phyloP scores from a whole-genome alignment of 1,140 invertebrate genomes.

The Meloidogyne hapla region DNA sequence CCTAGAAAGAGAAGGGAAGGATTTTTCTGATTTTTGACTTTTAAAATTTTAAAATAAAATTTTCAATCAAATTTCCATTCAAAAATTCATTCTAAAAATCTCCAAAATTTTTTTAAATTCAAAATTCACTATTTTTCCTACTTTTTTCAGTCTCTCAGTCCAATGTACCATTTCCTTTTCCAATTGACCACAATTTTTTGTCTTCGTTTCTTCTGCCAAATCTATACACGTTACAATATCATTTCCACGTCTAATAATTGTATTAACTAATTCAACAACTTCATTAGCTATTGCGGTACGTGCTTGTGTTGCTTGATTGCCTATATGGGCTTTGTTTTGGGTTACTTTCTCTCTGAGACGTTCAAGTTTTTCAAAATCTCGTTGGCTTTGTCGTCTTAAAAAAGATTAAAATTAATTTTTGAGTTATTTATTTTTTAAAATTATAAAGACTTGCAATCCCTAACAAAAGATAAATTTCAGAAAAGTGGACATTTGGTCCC shows the following conservation, averaged over 20 bases:
- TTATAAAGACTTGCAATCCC: no score
- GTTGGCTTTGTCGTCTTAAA: conserved; percentile 8
- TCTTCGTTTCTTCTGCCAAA: conserved; percentile 3
- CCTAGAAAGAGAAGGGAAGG: no score
- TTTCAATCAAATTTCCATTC: no score
- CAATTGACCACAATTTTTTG: conserved; percentile 10
- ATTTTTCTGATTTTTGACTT: no score
- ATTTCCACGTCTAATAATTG: conserved; percentile 20
- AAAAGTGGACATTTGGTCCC: no score
- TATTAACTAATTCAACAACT: conserved; percentile 22
- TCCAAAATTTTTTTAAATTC: no score
- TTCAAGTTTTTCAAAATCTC: not conserved
- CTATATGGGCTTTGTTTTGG: not conserved
- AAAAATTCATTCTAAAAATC: no score
- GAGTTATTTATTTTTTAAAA: no score
- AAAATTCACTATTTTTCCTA: not conserved
- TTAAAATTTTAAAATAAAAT: no score
- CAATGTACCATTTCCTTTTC: conserved; percentile 9
- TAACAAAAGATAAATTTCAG: no score
- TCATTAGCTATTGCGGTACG: conserved; percentile 11
- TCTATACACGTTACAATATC: conserved; percentile 20
- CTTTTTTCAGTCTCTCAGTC: conserved; percentile 11
- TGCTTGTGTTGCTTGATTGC: conserved; percentile 1
- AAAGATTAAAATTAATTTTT: no score
- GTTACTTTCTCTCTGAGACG: not conserved